A percentile compares a stretch with the other conserved stretches of the same genome.
Conservation (phyloP, 2,888 invertebrate species). For the Nycteola revayana region DNA sequence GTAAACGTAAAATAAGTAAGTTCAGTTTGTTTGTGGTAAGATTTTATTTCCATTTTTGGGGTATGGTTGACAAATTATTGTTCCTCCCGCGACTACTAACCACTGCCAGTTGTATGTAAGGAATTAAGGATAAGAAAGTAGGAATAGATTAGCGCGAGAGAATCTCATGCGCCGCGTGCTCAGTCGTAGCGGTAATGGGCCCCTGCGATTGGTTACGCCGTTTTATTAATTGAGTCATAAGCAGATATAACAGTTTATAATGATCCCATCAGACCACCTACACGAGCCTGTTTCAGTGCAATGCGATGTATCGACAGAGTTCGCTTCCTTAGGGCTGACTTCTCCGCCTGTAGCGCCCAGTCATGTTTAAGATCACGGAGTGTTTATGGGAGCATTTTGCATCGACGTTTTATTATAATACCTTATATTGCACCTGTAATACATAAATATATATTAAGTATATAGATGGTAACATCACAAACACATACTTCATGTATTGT, state of each 20-base stretch:
- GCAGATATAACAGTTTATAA: constrained; percentile 15
- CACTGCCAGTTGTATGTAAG: constrained; percentile 72
- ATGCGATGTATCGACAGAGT: constrained; percentile 30
- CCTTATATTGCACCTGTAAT: not conserved
- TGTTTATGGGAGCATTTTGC: constrained; percentile 5
- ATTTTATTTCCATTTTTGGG: constrained; percentile 54
- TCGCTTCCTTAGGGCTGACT: constrained; percentile 3
- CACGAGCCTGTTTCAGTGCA: constrained; percentile 70
- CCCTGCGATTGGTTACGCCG: constrained; percentile 15
- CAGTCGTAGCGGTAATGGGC: constrained; percentile 12
- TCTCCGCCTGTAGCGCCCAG: too few relatives aligned
- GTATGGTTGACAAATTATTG: constrained; percentile 46
- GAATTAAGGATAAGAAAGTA: constrained; percentile 43
- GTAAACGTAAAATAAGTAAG: constrained; percentile 38
- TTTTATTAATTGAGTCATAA: constrained; percentile 4
- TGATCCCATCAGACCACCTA: constrained; percentile 24
- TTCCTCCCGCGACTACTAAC: constrained; percentile 72
- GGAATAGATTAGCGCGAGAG: constrained; percentile 43
- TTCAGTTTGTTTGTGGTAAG: constrained; percentile 49
- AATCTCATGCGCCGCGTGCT: constrained; percentile 26
- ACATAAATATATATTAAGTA: too few relatives aligned
- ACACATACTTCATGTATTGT: constrained; percentile 7
- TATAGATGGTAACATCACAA: too few relatives aligned
- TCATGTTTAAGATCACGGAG: too few relatives aligned
- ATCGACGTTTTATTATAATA: constrained; percentile 4